Evolutionary conservation across 1,140 invertebrate genomes (phyloP).

Genomic region (Scaptomyza pallida): DNA sequence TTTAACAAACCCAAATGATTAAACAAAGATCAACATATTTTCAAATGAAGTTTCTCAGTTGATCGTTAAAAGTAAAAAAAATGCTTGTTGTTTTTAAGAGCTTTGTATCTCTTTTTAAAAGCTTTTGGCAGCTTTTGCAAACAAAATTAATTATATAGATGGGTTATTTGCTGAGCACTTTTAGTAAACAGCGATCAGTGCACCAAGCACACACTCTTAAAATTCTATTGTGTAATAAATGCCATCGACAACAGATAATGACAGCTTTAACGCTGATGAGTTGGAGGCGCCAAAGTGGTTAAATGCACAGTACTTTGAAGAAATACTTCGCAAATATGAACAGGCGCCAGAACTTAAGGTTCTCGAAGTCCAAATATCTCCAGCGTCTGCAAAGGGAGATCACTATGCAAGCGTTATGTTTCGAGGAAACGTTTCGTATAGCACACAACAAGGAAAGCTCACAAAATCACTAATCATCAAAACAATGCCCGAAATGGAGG

Average conservation of each 20-base stretch:
- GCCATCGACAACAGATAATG: not conserved
- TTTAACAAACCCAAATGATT: too few relatives aligned
- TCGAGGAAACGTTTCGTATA: slow-evolving; percentile 16
- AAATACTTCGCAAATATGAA: slow-evolving; percentile 29
- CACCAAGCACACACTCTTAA: too few relatives aligned
- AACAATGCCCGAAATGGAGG: slow-evolving; percentile 47
- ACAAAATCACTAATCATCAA: slow-evolving; percentile 48
- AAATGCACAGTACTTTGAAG: slow-evolving; percentile 32
- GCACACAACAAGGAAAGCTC: not conserved
- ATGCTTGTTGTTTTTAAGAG: too few relatives aligned
- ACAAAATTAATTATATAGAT: too few relatives aligned
- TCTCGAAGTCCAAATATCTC: slow-evolving; percentile 10
- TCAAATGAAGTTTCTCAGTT: too few relatives aligned
- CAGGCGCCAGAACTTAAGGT: slow-evolving; percentile 13
- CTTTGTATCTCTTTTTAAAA: not conserved
- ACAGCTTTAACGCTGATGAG: slow-evolving; percentile 35
- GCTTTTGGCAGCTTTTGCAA: too few relatives aligned
- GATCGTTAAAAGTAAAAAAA: too few relatives aligned
- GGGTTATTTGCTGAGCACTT: too few relatives aligned
- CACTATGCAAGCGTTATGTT: slow-evolving; percentile 64
- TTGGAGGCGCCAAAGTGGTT: slow-evolving; percentile 42
- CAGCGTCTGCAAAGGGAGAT: slow-evolving; percentile 49
- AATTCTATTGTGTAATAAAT: too few relatives aligned
- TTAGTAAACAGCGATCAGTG: too few relatives aligned
- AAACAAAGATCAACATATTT: too few relatives aligned